Evolutionary conservation across 2,888 invertebrate species (phyloP).

Genomic region (Drosophila borborema): DNA sequence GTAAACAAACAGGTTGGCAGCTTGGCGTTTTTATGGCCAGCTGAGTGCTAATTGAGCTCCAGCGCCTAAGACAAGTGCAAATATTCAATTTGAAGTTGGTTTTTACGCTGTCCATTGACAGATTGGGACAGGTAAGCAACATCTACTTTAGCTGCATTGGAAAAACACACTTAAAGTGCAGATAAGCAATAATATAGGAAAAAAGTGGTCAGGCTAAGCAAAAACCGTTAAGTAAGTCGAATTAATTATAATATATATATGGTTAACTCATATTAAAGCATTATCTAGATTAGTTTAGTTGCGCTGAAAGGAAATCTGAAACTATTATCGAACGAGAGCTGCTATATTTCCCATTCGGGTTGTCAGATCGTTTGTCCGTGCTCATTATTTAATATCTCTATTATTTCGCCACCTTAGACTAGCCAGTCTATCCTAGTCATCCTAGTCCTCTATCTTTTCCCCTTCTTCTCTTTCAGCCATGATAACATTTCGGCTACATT

Average conservation of each 20-base stretch:
- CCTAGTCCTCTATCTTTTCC: background rate
- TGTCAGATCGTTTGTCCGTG: background rate
- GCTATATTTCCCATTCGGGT: background rate
- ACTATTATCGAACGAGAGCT: background rate
- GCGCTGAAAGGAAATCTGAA: background rate
- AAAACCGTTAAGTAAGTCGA: background rate
- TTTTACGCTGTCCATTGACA: background rate
- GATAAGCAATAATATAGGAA: background rate
- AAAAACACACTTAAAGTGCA: background rate
- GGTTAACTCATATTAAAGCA: background rate
- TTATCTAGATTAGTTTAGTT: background rate
- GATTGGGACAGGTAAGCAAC: background rate
- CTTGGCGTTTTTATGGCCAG: constrained; percentile 29
- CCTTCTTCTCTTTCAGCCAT: background rate
- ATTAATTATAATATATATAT: constrained; percentile 1
- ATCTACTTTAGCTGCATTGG: background rate
- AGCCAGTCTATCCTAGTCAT: background rate
- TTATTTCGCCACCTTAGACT: background rate
- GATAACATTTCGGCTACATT: background rate
- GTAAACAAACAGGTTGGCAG: constrained; percentile 62
- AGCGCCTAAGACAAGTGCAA: constrained; percentile 42
- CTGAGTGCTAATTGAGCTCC: constrained; percentile 64
- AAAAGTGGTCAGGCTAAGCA: background rate
- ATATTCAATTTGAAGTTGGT: constrained; percentile 43
- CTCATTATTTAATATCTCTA: background rate